Percentiles rank a stretch among this genome's conserved stretches.
Conservation (phyloP, 2,888 invertebrate species). For the Lasius platythorax region DNA sequence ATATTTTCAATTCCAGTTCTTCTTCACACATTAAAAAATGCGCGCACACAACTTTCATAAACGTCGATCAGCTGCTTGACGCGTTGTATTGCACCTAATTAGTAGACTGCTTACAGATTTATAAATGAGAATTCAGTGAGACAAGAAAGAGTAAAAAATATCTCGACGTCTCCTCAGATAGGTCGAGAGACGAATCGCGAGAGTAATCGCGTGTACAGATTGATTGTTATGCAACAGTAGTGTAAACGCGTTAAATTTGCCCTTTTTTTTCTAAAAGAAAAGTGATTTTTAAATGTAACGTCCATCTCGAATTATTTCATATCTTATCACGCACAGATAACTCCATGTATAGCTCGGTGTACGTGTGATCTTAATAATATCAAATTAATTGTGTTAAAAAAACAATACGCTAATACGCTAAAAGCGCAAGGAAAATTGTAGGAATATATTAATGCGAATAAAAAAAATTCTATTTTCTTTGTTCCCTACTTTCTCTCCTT, state of each 20-base stretch:
- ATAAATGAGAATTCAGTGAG: not conserved
- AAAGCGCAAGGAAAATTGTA: not conserved
- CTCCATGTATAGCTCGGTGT: not conserved
- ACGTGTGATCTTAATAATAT: not conserved
- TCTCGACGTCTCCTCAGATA: not conserved
- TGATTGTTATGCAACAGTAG: not conserved
- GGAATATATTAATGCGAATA: not conserved
- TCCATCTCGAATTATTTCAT: not conserved
- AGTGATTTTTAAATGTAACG: not conserved
- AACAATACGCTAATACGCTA: not conserved
- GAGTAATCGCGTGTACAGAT: not conserved
- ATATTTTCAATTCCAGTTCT: slow-evolving; percentile 11
- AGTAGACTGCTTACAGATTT: not conserved
- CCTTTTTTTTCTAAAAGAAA: no score
- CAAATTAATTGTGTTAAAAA: not conserved
- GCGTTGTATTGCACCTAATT: not conserved
- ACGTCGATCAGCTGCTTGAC: not conserved
- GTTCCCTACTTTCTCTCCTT: not conserved
- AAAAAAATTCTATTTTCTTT: not conserved
- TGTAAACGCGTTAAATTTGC: not conserved
- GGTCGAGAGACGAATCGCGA: no score
- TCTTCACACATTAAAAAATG: not conserved
- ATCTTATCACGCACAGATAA: not conserved
- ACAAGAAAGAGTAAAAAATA: not conserved
- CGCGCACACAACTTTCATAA: not conserved